A percentile compares a stretch with the other conserved stretches of the same genome.
phyloP scores from a whole-genome alignment of 37 sponge, comb jelly and placozoan genomes.

The Halisarca cf. caerulea region DNA sequence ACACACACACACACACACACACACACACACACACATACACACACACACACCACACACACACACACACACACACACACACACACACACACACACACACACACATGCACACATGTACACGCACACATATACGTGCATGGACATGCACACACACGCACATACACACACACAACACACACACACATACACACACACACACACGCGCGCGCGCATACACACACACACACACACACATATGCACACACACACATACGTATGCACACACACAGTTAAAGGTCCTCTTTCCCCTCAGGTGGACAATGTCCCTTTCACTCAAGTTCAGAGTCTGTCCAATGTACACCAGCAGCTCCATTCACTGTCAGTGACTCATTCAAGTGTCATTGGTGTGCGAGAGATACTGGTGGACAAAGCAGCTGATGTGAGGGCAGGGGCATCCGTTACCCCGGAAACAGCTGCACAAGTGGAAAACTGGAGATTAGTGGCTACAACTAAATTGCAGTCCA shows the following conservation, averaged over 20 bases:
- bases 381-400: constrained; percentile 49
- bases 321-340: constrained; percentile 55
- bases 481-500: constrained; percentile 38
- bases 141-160: not conserved
- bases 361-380: not conserved
- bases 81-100: too few species aligned
- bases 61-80: too few species aligned
- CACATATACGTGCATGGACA: not conserved
- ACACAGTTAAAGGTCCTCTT: not conserved
- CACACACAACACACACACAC: not conserved
- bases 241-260: not conserved
- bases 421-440: not conserved
- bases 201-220: not conserved
- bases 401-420: constrained; percentile 59
- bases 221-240: not conserved
- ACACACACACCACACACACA: too few species aligned
- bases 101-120: too few species aligned
- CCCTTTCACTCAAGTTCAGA: constrained; percentile 42
- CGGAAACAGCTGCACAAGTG: not conserved
- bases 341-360: constrained; percentile 39
- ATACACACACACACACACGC: not conserved
- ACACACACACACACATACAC: too few species aligned
- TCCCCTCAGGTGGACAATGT: constrained; percentile 50
- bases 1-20: too few species aligned
- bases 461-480: constrained; percentile 68